phyloP scores from a whole-genome alignment of 2,797 vertebrate genomes.

The Artibeus jamaicensis region DNA sequence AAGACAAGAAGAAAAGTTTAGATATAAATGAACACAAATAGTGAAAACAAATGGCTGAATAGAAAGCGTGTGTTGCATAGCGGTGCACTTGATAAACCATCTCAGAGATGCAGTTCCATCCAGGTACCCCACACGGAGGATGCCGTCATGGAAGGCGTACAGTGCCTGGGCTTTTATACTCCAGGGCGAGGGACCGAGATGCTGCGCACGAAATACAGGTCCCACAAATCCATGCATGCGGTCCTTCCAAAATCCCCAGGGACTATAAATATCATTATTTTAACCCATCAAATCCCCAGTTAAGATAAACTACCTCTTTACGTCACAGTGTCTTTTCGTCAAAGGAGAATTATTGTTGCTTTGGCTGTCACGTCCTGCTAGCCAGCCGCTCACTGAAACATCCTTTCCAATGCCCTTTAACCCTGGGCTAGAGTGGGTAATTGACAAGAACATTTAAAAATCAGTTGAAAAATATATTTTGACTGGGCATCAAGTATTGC shows the following conservation, averaged over 20 bases:
- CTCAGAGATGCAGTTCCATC: not conserved
- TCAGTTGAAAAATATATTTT: conserved; percentile 34
- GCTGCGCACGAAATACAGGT: not conserved
- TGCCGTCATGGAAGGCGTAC: not conserved
- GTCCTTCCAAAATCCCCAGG: not conserved
- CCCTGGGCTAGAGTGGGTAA: not conserved
- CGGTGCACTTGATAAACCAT: not conserved
- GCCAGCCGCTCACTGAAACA: not conserved
- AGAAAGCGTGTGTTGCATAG: not conserved
- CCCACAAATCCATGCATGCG: not conserved
- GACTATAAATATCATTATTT: not conserved
- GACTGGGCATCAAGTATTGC: not conserved
- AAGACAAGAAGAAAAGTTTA: not conserved
- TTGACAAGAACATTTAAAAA: conserved; percentile 17
- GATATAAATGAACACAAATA: not conserved
- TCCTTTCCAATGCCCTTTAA: not conserved
- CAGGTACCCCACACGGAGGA: not conserved
- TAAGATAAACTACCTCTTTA: not conserved
- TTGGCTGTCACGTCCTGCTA: not conserved
- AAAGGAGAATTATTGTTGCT: not conserved
- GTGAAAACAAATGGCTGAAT: not conserved
- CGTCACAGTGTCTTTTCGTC: not conserved
- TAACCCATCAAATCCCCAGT: not conserved
- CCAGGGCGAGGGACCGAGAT: not conserved
- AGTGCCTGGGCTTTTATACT: not conserved